phyloP scores from a whole-genome alignment of 2,113 vertebrate genomes.

The Melanerpes formicivorus region DNA sequence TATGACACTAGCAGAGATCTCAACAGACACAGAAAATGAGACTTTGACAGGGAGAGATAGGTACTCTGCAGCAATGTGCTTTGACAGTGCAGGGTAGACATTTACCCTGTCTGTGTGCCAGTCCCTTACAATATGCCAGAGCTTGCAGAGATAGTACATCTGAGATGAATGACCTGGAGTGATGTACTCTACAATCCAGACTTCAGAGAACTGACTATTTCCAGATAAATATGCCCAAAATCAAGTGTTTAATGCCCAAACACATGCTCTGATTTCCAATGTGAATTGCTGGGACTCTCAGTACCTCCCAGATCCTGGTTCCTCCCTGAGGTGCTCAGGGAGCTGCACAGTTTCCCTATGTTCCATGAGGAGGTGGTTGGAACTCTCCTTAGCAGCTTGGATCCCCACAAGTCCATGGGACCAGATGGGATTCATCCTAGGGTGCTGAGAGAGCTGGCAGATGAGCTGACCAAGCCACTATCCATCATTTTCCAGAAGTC shows the following conservation, averaged over 20 bases:
- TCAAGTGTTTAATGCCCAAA: background rate
- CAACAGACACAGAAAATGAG: background rate
- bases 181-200: background rate
- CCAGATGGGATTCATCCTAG: too few relatives aligned
- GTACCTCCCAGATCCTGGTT: background rate
- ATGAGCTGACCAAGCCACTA: too few relatives aligned
- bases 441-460: too few relatives aligned
- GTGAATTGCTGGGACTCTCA: background rate
- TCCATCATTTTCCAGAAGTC: too few relatives aligned
- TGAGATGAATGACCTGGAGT: background rate
- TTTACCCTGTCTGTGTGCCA: accelerated
- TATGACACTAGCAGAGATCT: background rate
- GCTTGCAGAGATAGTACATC: background rate
- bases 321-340: background rate
- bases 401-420: too few relatives aligned
- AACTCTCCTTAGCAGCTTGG: too few relatives aligned
- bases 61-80: accelerated
- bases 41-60: background rate
- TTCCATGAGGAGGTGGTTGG: too few relatives aligned
- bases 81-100: accelerated
- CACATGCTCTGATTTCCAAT: background rate
- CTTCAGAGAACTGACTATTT: background rate
- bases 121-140: background rate
- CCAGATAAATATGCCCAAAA: background rate
- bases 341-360: too few relatives aligned